A percentile compares a stretch with the other conserved stretches of the same genome.
Conservation (phyloP, 2,797 vertebrate species). For the Crotalus adamanteus region DNA sequence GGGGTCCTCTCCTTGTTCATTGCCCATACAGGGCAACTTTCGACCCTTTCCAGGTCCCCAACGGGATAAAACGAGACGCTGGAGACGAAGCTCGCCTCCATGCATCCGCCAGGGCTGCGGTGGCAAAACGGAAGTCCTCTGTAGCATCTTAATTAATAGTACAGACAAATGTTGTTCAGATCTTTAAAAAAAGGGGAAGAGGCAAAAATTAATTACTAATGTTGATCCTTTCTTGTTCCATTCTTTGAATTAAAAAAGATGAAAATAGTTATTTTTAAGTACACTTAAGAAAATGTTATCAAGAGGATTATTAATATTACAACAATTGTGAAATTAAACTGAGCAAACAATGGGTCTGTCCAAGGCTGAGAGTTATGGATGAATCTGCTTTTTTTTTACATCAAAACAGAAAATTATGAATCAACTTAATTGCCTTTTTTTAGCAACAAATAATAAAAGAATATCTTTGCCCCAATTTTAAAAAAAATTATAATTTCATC, state of each 20-base stretch:
- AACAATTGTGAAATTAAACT: not conserved
- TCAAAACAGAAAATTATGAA: not conserved
- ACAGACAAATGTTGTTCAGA: not conserved
- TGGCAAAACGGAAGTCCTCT: not conserved
- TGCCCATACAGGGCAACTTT: too few species aligned
- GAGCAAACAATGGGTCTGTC: too few species aligned
- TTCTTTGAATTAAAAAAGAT: not conserved
- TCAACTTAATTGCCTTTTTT: not conserved
- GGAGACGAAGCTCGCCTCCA: too few species aligned
- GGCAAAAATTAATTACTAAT: not conserved
- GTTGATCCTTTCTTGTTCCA: not conserved
- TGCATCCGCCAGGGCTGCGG: too few species aligned
- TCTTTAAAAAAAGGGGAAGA: not conserved
- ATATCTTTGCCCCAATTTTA: not conserved
- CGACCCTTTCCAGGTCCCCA: too few species aligned
- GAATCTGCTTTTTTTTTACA: not conserved
- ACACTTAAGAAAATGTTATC: not conserved
- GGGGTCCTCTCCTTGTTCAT: too few species aligned
- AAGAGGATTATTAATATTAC: not conserved
- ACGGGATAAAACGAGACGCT: too few species aligned
- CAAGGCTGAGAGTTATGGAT: not conserved
- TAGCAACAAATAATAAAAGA: not conserved
- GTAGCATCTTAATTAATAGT: conserved; percentile 10
- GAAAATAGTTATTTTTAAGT: not conserved
- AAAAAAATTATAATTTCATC: not conserved